These are phyloP conservation scores for Bombus cullumanus DNA, from an alignment of 1,140 invertebrate genomes.

Conservation along the genomic window DNA sequence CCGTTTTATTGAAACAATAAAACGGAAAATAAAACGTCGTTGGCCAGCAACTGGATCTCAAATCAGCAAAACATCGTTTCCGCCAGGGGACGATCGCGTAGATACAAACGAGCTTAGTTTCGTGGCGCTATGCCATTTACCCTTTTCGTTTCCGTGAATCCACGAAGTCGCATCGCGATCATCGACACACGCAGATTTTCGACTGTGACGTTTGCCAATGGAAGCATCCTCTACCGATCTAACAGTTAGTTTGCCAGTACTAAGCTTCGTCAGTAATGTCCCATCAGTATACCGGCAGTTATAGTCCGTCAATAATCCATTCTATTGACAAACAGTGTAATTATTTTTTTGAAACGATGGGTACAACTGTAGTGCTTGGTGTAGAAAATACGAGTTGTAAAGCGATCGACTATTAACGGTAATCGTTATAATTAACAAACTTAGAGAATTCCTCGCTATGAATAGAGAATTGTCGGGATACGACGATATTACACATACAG, in stretches of 20 bases:
- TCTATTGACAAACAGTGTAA: background rate
- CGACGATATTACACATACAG: too few relatives aligned
- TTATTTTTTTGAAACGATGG: background rate
- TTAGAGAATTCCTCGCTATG: too few relatives aligned
- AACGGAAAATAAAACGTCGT: background rate
- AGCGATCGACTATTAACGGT: background rate
- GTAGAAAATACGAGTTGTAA: background rate
- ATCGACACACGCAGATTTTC: constrained; percentile 23
- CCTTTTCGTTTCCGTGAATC: constrained; percentile 22
- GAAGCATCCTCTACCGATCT: background rate
- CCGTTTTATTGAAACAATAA: background rate
- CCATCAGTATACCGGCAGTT: background rate
- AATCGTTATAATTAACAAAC: background rate
- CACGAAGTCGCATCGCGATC: constrained; percentile 20
- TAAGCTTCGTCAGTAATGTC: background rate
- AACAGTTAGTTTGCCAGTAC: background rate
- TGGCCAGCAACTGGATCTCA: constrained; percentile 22
- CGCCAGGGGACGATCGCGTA: background rate
- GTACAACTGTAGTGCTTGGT: too few relatives aligned
- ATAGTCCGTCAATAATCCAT: background rate
- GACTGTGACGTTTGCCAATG: background rate
- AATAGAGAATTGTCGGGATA: too few relatives aligned
- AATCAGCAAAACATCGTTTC: constrained; percentile 50
- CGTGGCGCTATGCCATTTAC: constrained; percentile 42
- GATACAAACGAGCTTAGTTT: constrained; percentile 45